Base-by-base conservation (phyloP, 2,797 vertebrate species). In the Gobionotothen gibberifrons region DNA sequence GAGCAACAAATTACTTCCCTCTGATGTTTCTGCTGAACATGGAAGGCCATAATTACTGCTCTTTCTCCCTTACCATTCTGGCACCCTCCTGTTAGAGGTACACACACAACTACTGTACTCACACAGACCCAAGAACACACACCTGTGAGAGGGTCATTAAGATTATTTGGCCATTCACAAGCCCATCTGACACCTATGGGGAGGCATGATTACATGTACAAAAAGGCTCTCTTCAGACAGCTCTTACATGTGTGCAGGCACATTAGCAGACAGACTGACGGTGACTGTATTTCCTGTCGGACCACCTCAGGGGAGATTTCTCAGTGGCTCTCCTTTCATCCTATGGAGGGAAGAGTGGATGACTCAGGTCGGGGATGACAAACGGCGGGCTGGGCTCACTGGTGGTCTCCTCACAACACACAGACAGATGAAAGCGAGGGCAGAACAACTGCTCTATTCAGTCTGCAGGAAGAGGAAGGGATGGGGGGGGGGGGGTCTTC, bases 1-100 rank as follows among this genome's bases (percentile, higher is more conserved):
- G 89, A 92, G 86, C 90, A 92, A 93, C 90, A 94, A 93, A 93
- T 92, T 87, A 93, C 90, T 92, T 93, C 90, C 91, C 86, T 92
- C 84, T 92, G 86, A 91, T 93, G 89, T 89, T 91, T 87, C 89
- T 90, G 85, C 78, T 85, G 87, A 90, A 93, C 90, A 93, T 87
- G 81, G 90, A 85, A 86, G 88, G 77, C 86, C 89, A 86, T 92
- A 92, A 93, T 93, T 91, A 90, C 87, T 86, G 82, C 80, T 88
- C 81, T 85, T 83, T 88, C 86, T 83, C 71, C 74, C 75, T 85
- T 86, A 80, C 82, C 78, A 84, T 83, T 78, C 83, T 72, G 74
- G 82, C 83, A 81, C 82, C 85, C 82, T 85, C 74, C 76, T 88
- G 84, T 86, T 85, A 55, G 53, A 76, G 57, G 70, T 63, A 85